phyloP scores from a whole-genome alignment of 2,888 invertebrate species.

The Chrysotoxum bicinctum region DNA sequence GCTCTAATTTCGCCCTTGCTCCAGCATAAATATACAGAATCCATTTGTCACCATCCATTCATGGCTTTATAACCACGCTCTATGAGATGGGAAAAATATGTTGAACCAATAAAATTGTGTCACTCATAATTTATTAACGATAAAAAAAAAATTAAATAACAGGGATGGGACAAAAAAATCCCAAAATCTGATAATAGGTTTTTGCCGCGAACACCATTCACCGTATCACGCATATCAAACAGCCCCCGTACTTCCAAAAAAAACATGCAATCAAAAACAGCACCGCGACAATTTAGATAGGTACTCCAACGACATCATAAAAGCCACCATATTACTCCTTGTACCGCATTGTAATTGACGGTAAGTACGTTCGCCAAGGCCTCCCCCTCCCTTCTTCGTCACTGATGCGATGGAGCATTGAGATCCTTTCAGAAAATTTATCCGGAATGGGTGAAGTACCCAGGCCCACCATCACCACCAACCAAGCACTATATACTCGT shows the following conservation, averaged over 20 bases:
- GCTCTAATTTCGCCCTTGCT: neutral
- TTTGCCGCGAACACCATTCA: slow-evolving; percentile 56
- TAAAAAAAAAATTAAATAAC: slow-evolving; percentile 13
- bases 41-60: slow-evolving; percentile 48
- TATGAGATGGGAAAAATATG: slow-evolving; percentile 58
- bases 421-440: slow-evolving; percentile 41
- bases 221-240: slow-evolving; percentile 44
- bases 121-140: slow-evolving; percentile 61
- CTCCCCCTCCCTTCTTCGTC: neutral
- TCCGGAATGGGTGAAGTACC: slow-evolving; percentile 29
- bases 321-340: slow-evolving; percentile 72
- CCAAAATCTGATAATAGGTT: slow-evolving; percentile 69
- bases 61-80: slow-evolving; percentile 28
- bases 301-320: slow-evolving; percentile 71
- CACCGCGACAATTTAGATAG: slow-evolving; percentile 72
- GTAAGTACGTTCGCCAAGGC: slow-evolving; percentile 62
- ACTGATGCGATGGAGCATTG: neutral
- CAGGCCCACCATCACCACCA: slow-evolving; percentile 8
- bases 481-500: slow-evolving; percentile 21
- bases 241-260: slow-evolving; percentile 29
- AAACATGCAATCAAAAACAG: slow-evolving; percentile 70
- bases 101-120: slow-evolving; percentile 69
- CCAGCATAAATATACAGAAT: neutral
- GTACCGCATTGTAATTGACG: slow-evolving; percentile 73
- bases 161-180: neutral